Base-by-base conservation (phyloP, 1,140 invertebrate species). In the Acromyrmex echinatior region DNA sequence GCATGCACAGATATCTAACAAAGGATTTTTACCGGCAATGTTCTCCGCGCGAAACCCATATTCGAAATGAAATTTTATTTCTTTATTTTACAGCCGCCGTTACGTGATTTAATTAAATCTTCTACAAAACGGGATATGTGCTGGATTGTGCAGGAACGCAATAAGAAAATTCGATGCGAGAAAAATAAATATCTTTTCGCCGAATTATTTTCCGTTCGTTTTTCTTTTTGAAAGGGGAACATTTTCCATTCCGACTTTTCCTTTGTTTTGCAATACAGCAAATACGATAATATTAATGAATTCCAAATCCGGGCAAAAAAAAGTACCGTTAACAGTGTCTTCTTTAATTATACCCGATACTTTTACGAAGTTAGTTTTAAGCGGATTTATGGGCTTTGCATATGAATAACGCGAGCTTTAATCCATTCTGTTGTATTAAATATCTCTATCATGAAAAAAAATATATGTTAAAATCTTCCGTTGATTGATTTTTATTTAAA, bases 101-200 rank as follows among this genome's bases (percentile, higher is more conserved):
- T 62, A 58, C 39, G 66, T 74, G 68, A 88, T 73, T 88, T 70
- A 86, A 89, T 90, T 90, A 90, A 90, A 90, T 81, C 70, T 49
- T 18, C 12, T 16, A 28, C 49, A 39, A 31, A 31, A 21, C 56
- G 51, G 12, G 2, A 60, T 56, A 21, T 58, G 70, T 31, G 25
- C 25, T 25, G 45, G 7, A 73, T 77, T 31, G 53, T 28, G 51
- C 3, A 45, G 18, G 1, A 21, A 31, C 28, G 66, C 66, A 53
- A 68, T 51, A 71, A 68, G 60, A 88, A 86, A 35, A 63, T 51
- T 45, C 76, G 31, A 60, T 53, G 51, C 4, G 7, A 74, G 45
- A 35, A 62, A 62, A 49, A 74, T 45, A 60, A 62, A 84, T 62
- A 35, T 65, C 14, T 16, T 31, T n/a, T 71, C 10, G 35, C 31